Evolutionary conservation across 2,888 invertebrate genomes (phyloP).

Genomic region (Xanthia icteritia): DNA sequence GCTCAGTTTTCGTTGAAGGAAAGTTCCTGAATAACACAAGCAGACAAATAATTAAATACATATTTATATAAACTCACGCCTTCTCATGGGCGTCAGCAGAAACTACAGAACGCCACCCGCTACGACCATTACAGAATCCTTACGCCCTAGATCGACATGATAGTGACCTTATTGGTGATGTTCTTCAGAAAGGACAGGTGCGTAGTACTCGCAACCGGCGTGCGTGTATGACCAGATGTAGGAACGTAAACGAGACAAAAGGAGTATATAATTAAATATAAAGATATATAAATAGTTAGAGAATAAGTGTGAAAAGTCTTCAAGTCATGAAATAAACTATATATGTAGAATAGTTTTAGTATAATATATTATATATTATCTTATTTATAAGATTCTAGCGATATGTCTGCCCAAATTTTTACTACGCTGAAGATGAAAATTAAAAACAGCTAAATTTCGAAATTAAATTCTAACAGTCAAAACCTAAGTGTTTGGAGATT

Average conservation of each 20-base stretch:
- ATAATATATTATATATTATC: constrained; percentile 77
- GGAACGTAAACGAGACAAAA: not conserved
- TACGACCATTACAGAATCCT: not conserved
- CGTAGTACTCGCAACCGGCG: not conserved
- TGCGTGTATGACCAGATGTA: not conserved
- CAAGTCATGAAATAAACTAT: constrained; percentile 73
- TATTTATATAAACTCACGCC: not conserved
- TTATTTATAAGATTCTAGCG: constrained; percentile 86
- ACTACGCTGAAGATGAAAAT: constrained; percentile 82
- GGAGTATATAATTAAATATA: not conserved
- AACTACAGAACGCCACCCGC: not conserved
- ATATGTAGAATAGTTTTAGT: constrained; percentile 72
- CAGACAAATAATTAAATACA: not conserved
- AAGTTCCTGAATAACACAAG: not conserved
- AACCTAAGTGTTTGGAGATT: constrained; percentile 48
- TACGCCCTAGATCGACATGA: not conserved
- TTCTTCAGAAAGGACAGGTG: not conserved
- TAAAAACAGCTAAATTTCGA: constrained; percentile 76
- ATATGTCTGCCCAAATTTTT: constrained; percentile 88
- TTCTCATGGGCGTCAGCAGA: not conserved
- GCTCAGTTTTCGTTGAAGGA: constrained; percentile 21
- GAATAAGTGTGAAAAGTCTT: constrained; percentile 68
- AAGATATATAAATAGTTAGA: constrained; percentile 21
- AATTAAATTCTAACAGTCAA: constrained; percentile 71
- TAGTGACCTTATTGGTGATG: not conserved